A percentile compares a stretch with the other conserved stretches of the same genome.
These are phyloP conservation scores for Falco novaeseelandiae DNA, from an alignment of 2,797 vertebrate species.

Conservation along the genomic window DNA sequence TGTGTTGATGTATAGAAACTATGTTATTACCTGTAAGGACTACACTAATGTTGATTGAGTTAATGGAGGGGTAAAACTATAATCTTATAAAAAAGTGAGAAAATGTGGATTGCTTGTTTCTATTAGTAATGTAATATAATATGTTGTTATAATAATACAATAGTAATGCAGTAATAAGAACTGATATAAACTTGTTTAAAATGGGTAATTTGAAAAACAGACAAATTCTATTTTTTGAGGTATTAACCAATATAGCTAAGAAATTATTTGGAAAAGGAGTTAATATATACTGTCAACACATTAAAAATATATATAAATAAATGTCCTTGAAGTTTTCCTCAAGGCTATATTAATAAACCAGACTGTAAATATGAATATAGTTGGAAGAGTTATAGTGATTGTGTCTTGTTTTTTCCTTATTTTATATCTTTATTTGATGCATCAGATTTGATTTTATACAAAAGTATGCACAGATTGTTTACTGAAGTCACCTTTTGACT, in stretches of 20 bases:
- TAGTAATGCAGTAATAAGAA: not conserved
- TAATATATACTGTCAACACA: not conserved
- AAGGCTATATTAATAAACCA: not conserved
- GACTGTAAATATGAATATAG: not conserved
- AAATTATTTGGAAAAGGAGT: not conserved
- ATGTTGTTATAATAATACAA: not conserved
- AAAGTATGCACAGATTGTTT: not conserved
- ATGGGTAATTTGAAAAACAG: not conserved
- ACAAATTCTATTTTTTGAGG: not conserved
- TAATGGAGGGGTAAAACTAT: not conserved
- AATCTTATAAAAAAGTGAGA: not conserved
- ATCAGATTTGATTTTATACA: not conserved
- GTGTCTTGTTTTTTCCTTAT: not conserved
- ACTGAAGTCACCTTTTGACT: not conserved
- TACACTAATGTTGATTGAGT: not conserved
- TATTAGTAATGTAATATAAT: not conserved
- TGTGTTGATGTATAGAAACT: not conserved
- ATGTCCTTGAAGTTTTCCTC: not conserved
- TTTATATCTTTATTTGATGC: not conserved
- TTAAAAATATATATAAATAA: not conserved
- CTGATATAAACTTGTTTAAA: not conserved
- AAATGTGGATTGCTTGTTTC: not conserved
- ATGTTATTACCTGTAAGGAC: not conserved
- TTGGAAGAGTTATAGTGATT: not conserved
- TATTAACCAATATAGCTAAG: not conserved